Base-by-base conservation (phyloP, 2,113 vertebrate genomes). In the Notarius quadriscutis region DNA sequence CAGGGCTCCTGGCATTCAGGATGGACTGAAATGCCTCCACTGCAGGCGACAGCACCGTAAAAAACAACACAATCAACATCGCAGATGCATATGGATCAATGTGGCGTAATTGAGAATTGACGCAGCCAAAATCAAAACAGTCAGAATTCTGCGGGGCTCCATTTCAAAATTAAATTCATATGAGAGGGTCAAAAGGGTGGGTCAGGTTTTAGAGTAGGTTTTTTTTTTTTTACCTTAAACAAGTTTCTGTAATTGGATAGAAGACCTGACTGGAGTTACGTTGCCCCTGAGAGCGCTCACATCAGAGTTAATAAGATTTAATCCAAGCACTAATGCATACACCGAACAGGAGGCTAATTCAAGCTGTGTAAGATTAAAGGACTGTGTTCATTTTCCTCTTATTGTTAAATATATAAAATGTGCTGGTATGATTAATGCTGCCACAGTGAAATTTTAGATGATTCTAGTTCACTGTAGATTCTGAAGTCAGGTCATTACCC, bases 1-100 rank as follows among this genome's bases (percentile, higher is more conserved):
- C 17, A 27, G n/a, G 50, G 18, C 50, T 57, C 58, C 80, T 62
- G 82, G 74, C 81, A 18, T 86, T 79, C 87, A n/a, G 87, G 83
- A 87, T 78, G 81, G 83, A 60, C 88, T 65, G 84, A 84, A 58
- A 89, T 87, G 80, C 62, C 84, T 81, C 87, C 88, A 88, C 65
- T 11, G 84, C 87, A 81, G 0, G 81, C 88, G 69, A 60, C 58
- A 60, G 58, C 62, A n/a, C 62, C 22, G 2, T 69, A 5, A 11
- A 30, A 69, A 69, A 69, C 77, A 86, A 81, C 87, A 75, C 87
- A 83, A 85, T 51, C 74, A 48, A 48, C 25, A 18, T 87, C 85
- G 84, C 90, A 87, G 80, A 86, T 84, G 60, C 80, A 55, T 77
- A 89, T 58, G 22, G 88, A 94, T 93, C 91, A 84, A 93, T 92